phyloP scores from a whole-genome alignment of 2,113 vertebrate genomes.

The Bombycilla garrulus region DNA sequence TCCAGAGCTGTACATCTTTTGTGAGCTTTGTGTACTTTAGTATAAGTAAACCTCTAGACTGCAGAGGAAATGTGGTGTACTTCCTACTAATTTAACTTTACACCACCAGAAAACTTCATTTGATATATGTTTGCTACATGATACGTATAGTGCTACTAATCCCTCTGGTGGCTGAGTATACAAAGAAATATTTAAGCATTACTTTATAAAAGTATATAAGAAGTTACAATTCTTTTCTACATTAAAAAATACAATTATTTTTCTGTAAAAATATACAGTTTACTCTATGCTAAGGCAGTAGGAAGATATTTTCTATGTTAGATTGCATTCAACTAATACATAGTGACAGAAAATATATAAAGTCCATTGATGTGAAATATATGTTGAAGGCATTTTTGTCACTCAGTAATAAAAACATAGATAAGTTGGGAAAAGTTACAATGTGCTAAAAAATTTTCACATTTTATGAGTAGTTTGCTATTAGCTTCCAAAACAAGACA shows the following conservation, averaged over 20 bases:
- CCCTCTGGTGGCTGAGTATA: too few species aligned
- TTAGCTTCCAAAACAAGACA: slow-evolving; percentile 17
- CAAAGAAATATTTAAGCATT: background rate
- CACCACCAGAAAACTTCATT: background rate
- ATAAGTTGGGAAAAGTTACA: background rate
- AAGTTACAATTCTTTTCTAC: background rate
- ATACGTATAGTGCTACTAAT: background rate
- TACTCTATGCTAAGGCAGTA: background rate
- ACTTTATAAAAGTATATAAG: background rate
- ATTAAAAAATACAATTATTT: background rate
- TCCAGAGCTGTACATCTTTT: background rate
- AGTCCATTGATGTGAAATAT: background rate
- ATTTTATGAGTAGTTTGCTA: background rate
- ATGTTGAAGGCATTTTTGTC: background rate
- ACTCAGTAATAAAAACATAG: background rate
- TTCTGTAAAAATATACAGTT: background rate
- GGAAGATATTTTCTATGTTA: background rate
- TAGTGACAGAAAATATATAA: background rate
- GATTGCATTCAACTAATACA: background rate
- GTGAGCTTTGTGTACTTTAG: background rate
- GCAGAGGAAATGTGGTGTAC: background rate
- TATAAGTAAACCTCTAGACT: background rate
- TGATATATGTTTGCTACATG: background rate
- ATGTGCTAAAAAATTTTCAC: background rate
- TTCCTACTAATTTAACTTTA: background rate